Evolutionary conservation across 1,140 invertebrate genomes (phyloP), one percentile per base, ranked within the genome.

Genomic region (Solenopsis fugax): DNA sequence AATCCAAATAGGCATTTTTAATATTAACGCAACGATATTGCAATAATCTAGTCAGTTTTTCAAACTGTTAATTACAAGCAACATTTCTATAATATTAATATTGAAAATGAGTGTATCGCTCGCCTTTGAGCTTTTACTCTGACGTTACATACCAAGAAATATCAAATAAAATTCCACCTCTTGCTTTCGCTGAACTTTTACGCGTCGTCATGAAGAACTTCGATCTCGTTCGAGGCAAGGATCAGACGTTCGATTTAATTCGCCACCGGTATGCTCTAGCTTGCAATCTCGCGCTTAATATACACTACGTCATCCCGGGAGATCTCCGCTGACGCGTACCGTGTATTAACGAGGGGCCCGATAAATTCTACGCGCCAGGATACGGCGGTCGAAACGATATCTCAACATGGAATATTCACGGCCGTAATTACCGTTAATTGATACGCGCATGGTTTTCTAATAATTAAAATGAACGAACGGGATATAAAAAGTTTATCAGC

Each of bases 371-470:
- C 62, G 62, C 29, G 45, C 24, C 45, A 18, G 45, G 60, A 80
- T 67, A 67, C 45, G 18, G 12, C 41, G 21, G 10, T 13, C 18
- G 45, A 37, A 67, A 67, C 45, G 62, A 80, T 37, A 80, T 80
- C 29, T 18, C 34, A 77, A 2, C 13, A 24, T 24, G 18, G 13
- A 80, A 37, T 80, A 69, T 80, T 37, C 37, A 16, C 21, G 16
- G 4, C 41, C 41, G 18, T 77, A 77, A 77, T 77, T 64, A 77
- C 16, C 56, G 58, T 45, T 64, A 77, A 64, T 64, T 77, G 41
- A 64, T 77, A 64, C 56, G 41, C 73, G 34, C 18, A 41, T 21
- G 10, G 18, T 77, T 64, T 77, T 64, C 75, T 64, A 77, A 64
- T 76, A 45, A 76, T 77, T 77, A 77, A 77, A 64, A 45, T 21